phyloP scores from a whole-genome alignment of 2,888 invertebrate species.

The Plusia festucae region DNA sequence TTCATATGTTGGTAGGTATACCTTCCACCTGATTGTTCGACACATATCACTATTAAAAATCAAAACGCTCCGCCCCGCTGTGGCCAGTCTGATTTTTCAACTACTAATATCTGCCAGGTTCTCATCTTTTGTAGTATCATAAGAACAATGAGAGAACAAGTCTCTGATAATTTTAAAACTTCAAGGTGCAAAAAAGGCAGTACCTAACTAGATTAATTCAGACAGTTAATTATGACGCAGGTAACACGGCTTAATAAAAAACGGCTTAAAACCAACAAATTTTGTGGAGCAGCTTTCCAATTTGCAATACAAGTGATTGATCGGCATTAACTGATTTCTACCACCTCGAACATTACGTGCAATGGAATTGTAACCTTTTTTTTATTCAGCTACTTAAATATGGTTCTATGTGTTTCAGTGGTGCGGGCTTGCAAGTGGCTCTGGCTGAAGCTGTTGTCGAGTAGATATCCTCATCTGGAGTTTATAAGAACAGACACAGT shows the following conservation, averaged over 20 bases:
- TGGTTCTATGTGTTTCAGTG: conserved; percentile 75
- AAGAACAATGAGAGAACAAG: background rate
- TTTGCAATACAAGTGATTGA: background rate
- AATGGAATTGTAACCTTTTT: background rate
- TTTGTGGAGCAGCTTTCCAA: too few species aligned
- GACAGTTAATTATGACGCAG: background rate
- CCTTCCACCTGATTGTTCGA: too few species aligned
- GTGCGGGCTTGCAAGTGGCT: conserved; percentile 88
- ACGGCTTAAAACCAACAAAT: too few species aligned
- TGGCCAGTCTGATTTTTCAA: too few species aligned
- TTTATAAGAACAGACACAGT: conserved; percentile 90
- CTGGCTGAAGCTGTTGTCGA: conserved; percentile 89
- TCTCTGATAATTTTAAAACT: too few species aligned
- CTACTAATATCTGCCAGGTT: too few species aligned
- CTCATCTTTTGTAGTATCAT: too few species aligned
- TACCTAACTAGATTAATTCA: too few species aligned
- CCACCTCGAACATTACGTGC: background rate
- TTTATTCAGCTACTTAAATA: background rate
- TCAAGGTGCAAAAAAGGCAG: too few species aligned
- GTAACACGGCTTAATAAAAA: too few species aligned
- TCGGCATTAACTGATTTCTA: background rate
- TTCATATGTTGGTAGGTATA: conserved; percentile 80
- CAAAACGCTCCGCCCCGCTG: too few species aligned
- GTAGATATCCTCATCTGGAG: conserved; percentile 89
- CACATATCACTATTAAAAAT: too few species aligned